Evolutionary conservation across 2,113 vertebrate species (phyloP).

Genomic region (Heteronetta atricapilla): DNA sequence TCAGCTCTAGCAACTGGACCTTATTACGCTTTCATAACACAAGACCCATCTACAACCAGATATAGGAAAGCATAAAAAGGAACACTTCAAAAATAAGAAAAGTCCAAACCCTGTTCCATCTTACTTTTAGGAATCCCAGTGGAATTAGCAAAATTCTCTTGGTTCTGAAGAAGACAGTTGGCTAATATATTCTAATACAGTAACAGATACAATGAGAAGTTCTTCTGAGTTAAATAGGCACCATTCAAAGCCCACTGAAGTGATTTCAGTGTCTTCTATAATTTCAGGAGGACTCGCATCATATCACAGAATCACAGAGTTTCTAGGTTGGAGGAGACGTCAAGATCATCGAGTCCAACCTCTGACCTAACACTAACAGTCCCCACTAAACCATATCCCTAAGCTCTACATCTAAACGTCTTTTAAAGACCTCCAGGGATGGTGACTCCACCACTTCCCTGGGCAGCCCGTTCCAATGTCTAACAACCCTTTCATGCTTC

Average conservation of each 20-base stretch:
- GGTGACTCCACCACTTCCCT: too few relatives aligned
- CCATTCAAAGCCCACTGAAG: background rate
- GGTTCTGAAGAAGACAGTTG: background rate
- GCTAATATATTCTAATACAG: background rate
- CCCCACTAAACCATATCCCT: too few relatives aligned
- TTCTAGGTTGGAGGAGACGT: too few relatives aligned
- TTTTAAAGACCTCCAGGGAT: too few relatives aligned
- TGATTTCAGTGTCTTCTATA: background rate
- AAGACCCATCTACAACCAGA: background rate
- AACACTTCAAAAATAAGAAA: background rate
- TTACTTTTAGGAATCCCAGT: background rate
- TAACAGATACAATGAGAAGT: background rate
- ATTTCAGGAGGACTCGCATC: background rate
- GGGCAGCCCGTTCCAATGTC: too few relatives aligned
- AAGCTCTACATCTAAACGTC: too few relatives aligned
- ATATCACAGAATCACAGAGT: too few relatives aligned
- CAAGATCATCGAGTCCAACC: too few relatives aligned
- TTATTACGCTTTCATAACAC: background rate
- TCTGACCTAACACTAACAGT: too few relatives aligned
- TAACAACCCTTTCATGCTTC: too few relatives aligned
- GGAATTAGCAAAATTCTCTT: background rate
- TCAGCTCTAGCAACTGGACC: background rate
- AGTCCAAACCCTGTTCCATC: background rate
- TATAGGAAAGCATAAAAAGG: background rate
- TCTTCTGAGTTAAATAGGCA: background rate